Evolutionary conservation across 2,888 invertebrate species (phyloP), one percentile per base, ranked within the genome.

Genomic region (Noctuana brunneofusca): DNA sequence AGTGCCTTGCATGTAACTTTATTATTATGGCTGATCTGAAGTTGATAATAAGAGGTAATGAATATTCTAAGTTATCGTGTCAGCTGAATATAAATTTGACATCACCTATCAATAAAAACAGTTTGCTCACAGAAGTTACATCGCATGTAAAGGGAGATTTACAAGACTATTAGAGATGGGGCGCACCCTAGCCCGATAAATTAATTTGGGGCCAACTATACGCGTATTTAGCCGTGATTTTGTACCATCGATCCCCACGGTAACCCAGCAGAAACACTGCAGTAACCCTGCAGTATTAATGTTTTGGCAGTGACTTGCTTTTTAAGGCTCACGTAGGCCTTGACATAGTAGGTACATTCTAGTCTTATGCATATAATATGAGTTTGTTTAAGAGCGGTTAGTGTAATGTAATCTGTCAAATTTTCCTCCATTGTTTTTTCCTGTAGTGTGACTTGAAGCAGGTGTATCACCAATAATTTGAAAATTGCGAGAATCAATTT

Each of bases 161-260:
- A 64, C 43, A 59, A 32, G 35, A 27, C 49, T 52, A 41, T 64
- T 58, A 59, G 56, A 20, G 63, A 22, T 49, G 60, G 46, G 53
- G 50, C 58, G 59, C 68, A 58, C 65, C 48, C 63, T 48, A 48
- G 11, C 20, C 59, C 63, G 46, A 65, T 70, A 70, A 69, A 71
- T 69, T 68, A 67, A 71, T 68, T 69, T 68, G 65, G 43, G 30
- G 49, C 41, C 65, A 66, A 67, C 69, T 55, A 64, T 58, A 64
- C 50, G 54, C 53, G 32, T 59, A 56, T 57, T 53, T 57, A 53
- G 35, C 52, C 4, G 43, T 57, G 57, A 53, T 56, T 59, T 64
- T 18, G 60, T 60, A 48, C 12, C 52, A 52, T 48, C 60, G 64
- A 59, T 73, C 71, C 53, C 16, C 52, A 27, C 30, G 11, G 22